Conservation (phyloP, 2,888 invertebrate species). For the Epinotia bilunana region DNA sequence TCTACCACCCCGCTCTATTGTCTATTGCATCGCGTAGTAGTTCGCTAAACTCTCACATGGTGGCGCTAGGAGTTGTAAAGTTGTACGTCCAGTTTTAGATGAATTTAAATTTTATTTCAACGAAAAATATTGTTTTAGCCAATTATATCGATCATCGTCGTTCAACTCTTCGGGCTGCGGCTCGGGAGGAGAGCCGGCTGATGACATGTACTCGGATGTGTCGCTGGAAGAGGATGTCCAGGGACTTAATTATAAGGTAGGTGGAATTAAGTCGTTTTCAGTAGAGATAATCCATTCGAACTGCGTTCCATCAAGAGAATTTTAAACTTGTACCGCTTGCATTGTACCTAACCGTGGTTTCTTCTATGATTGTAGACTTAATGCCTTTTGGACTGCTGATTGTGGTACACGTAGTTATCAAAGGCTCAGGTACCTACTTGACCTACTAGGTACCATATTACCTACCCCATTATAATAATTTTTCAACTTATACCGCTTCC, state of each 20-base stretch:
- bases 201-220: slow-evolving; percentile 98
- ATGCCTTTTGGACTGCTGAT: neutral
- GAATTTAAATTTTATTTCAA: neutral
- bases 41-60: slow-evolving; percentile 50
- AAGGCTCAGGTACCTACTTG: too few relatives aligned
- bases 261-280: slow-evolving; percentile 48
- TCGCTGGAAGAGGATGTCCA: slow-evolving; percentile 96
- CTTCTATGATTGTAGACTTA: neutral
- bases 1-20: neutral
- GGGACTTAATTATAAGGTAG: slow-evolving; percentile 96
- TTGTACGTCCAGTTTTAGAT: neutral
- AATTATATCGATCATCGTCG: slow-evolving; percentile 96
- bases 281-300: neutral
- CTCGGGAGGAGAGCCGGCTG: slow-evolving; percentile 95
- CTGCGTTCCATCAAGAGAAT: neutral
- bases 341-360: slow-evolving; percentile 1
- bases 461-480: too few relatives aligned
- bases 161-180: slow-evolving; percentile 97
- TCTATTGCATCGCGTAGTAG: slow-evolving; percentile 5
- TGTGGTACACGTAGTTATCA: neutral
- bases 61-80: slow-evolving; percentile 53
- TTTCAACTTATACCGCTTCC: neutral
- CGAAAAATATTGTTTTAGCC: slow-evolving; percentile 84
- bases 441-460: too few relatives aligned
- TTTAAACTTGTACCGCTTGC: neutral